Evolutionary conservation across 2,797 vertebrate genomes (phyloP).

Genomic region (Megalops cyprinoides): DNA sequence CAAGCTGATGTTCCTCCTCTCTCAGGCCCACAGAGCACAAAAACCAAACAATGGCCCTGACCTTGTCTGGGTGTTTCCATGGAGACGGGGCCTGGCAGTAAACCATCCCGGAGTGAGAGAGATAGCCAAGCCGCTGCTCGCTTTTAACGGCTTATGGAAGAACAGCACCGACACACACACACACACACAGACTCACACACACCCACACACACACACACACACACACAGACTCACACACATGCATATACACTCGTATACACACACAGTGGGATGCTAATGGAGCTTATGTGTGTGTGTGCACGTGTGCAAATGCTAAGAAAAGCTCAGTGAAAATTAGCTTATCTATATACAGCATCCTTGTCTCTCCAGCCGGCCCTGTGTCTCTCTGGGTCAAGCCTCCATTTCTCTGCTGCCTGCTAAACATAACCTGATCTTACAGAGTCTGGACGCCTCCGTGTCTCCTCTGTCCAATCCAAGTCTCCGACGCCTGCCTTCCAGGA

Average conservation of each 20-base stretch:
- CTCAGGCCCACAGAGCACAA: slow-evolving; percentile 30
- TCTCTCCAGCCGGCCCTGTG: not conserved
- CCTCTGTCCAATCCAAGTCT: no score
- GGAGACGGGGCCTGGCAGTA: slow-evolving; percentile 67
- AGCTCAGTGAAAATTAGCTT: not conserved
- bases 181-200: not conserved
- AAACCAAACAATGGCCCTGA: slow-evolving; percentile 68
- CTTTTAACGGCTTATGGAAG: slow-evolving; percentile 44
- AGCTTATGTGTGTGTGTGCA: no score
- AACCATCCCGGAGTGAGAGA: slow-evolving; percentile 65
- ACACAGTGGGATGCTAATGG: no score
- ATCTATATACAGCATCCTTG: not conserved
- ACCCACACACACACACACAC: not conserved
- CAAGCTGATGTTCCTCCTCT: slow-evolving; percentile 36
- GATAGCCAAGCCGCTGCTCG: slow-evolving; percentile 32
- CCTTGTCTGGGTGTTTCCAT: slow-evolving; percentile 72
- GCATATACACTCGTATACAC: not conserved
- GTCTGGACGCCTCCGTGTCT: no score
- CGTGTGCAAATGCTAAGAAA: no score
- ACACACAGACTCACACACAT: not conserved
- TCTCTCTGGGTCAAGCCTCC: not conserved
- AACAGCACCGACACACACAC: slow-evolving; percentile 33
- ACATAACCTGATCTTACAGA: not conserved
- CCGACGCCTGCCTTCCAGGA: no score
- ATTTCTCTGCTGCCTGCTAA: not conserved